These are phyloP conservation scores for Arremon aurantiirostris DNA, from an alignment of 2,797 vertebrate genomes.

Conservation along the genomic window DNA sequence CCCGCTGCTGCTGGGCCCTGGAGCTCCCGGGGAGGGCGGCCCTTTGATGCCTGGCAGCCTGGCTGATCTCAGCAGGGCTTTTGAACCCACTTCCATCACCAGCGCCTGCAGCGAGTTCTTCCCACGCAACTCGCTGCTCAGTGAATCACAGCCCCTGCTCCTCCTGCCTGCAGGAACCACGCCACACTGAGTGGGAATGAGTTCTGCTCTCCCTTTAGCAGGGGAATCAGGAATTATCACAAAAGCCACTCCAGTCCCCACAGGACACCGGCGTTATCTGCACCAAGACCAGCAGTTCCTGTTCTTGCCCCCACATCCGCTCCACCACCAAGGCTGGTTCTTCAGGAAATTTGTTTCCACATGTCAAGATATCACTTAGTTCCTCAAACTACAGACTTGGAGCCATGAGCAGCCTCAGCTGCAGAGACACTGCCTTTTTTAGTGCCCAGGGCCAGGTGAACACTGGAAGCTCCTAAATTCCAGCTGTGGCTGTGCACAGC, in stretches of 20 bases:
- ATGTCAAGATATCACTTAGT: not conserved
- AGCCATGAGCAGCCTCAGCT: not conserved
- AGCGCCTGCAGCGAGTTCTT: not conserved
- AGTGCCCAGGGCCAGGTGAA: not conserved
- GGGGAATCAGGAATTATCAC: not conserved
- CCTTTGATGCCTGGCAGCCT: slow-evolving; percentile 1
- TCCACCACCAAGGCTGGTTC: not conserved
- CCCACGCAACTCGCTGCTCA: not conserved
- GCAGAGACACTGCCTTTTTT: not conserved
- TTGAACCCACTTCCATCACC: slow-evolving; percentile 1
- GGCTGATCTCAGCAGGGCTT: slow-evolving; percentile 6
- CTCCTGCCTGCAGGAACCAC: slow-evolving; percentile 1
- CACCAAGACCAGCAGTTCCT: not conserved
- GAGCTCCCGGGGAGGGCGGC: not conserved
- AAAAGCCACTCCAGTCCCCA: not conserved
- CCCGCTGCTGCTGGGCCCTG: not conserved
- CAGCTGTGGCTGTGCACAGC: not conserved
- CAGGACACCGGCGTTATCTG: slow-evolving; percentile 2
- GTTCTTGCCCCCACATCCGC: not conserved
- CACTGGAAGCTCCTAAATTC: not conserved
- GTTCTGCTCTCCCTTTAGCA: not conserved
- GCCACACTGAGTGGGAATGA: not conserved
- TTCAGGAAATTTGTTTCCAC: not conserved
- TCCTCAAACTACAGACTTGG: not conserved
- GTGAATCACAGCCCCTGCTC: not conserved